Base-by-base conservation (phyloP, 2,797 vertebrate genomes). In the Chaenodraco wilsoni region DNA sequence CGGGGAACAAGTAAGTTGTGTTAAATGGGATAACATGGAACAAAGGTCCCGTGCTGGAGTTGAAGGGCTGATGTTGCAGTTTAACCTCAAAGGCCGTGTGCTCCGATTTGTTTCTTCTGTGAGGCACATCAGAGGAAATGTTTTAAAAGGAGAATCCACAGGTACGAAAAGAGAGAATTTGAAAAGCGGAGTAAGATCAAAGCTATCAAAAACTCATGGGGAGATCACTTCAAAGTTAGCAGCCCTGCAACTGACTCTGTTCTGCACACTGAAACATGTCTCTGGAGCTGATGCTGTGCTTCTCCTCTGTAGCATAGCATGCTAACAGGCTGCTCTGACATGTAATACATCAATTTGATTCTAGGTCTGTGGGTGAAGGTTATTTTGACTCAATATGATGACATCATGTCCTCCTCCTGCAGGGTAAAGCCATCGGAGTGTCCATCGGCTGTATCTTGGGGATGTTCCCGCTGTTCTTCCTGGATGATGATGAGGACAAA, bases 381-480 rank as follows among this genome's bases (percentile, higher is more conserved):
- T 23, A 19, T 11, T 56, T 15, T 23, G 23, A 23, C 23, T 3
- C 3, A 16, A n/a, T 37, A n/a, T 3, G 1, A 1, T 58, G 4
- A 16, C 1, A 1, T 37, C n/a, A 7, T 14, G 40, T 37, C 48
- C 46, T 13, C 21, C 27, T 16, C 37, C 70, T 56, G 51, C 89
- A 99, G 97, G 97, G 97, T 5, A 98, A 98, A 93, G 97, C 94
- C 90, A 96, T 98, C 64, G 97, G 97, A n/a, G 94, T 99, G 66
- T 90, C 96, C 76, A 95, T 99, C 85, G 97, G 97, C 85, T 99
- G 97, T 62, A 90, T 98, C 78, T 87, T 99, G 91, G 97, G 97
- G 85, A 99, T 99, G 97, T 98, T 99, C 91, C 97, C 97, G 3
- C 95, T 99, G 83, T 63, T 99, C 45, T 98, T 99, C 91, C 89